A percentile compares a stretch with the other conserved stretches of the same genome.
phyloP scores from a whole-genome alignment of 1,140 invertebrate genomes.

The Zaprionus gabonicus region DNA sequence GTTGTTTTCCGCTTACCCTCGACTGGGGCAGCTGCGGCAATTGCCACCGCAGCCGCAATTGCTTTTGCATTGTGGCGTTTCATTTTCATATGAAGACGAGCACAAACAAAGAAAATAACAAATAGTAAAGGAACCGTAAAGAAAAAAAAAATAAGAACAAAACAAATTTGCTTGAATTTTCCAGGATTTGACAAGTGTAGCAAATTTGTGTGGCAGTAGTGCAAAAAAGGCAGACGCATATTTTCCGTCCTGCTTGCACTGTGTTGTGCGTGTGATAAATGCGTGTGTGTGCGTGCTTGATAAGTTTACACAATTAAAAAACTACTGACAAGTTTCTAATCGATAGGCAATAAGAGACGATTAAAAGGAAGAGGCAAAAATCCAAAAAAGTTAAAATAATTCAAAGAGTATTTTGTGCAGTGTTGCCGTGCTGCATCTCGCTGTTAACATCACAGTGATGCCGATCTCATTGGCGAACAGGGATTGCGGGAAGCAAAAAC shows the following conservation, averaged over 20 bases:
- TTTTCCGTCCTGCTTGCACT: not conserved
- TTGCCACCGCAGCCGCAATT: constrained; percentile 34
- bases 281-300: not conserved
- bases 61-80: constrained; percentile 53
- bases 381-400: too few species aligned
- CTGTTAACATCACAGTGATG: too few species aligned
- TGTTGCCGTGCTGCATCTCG: too few species aligned
- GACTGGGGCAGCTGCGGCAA: constrained; percentile 29
- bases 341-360: not conserved
- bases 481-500: too few species aligned
- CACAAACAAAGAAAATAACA: constrained; percentile 8
- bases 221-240: not conserved
- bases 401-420: too few species aligned
- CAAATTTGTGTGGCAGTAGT: not conserved
- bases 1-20: constrained; percentile 24
- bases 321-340: not conserved
- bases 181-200: constrained; percentile 2
- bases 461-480: too few species aligned
- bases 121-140: constrained; percentile 2
- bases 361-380: not conserved
- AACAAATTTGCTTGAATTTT: constrained; percentile 25
- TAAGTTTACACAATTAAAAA: not conserved
- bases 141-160: constrained; percentile 15
- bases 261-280: not conserved
- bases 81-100: constrained; percentile 41